phyloP scores from a whole-genome alignment of 2,113 vertebrate species.

The Gadus chalcogrammus region DNA sequence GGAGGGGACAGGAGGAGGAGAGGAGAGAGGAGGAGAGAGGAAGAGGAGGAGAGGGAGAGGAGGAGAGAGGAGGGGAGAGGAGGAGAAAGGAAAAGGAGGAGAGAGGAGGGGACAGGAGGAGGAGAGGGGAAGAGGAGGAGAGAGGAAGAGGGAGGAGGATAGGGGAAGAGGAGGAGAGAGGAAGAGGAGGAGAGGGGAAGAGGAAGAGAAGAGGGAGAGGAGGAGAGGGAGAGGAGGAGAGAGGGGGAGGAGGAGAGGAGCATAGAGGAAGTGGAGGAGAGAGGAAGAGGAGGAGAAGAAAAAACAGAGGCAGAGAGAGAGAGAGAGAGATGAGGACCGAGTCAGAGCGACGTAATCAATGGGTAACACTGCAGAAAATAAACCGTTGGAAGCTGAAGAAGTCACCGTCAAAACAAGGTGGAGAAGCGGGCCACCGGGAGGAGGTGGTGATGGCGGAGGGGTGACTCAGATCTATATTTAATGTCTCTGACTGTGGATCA shows the following conservation, averaged over 20 bases:
- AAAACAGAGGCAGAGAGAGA: constrained; percentile 33
- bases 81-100: no score
- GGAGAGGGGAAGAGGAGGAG: neutral
- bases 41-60: no score
- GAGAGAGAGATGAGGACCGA: constrained; percentile 28
- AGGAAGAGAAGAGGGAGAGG: no score
- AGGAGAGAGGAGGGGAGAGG: no score
- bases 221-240: constrained; percentile 18
- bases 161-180: no score
- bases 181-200: no score
- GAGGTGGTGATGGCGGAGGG: constrained; percentile 22
- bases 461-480: constrained; percentile 73
- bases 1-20: no score
- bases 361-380: neutral
- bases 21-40: no score
- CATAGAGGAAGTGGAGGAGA: constrained; percentile 17
- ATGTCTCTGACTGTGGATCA: constrained; percentile 65
- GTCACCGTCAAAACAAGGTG: constrained; percentile 48
- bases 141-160: constrained; percentile 6
- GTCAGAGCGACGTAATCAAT: constrained; percentile 6
- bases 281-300: constrained; percentile 35
- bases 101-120: no score
- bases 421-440: constrained; percentile 39
- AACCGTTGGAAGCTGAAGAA: neutral
- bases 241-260: constrained; percentile 10